Evolutionary conservation across 2,113 vertebrate species (phyloP).

Genomic region (Cinclus cinclus): DNA sequence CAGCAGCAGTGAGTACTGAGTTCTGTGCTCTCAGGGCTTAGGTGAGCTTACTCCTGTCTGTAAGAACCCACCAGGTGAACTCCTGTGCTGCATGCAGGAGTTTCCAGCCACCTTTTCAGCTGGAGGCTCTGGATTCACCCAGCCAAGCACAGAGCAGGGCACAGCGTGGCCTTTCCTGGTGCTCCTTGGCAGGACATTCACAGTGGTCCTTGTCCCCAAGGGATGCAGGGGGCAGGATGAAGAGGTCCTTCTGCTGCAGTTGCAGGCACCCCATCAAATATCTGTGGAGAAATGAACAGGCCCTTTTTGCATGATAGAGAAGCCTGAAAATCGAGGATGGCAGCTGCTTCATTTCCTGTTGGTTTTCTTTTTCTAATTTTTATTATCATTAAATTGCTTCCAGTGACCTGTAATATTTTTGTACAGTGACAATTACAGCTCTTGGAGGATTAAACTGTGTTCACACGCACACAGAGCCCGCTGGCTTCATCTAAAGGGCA

Average conservation of each 20-base stretch:
- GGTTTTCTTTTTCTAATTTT: conserved; percentile 54
- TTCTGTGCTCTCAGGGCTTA: background rate
- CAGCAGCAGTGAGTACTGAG: accelerated
- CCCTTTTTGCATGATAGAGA: conserved; percentile 64
- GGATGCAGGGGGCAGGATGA: background rate
- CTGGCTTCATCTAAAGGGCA: background rate
- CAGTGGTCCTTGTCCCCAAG: accelerated
- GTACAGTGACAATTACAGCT: conserved; percentile 66
- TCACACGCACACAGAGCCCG: background rate
- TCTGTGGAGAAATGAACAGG: conserved; percentile 22
- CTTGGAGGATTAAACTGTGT: conserved; percentile 26
- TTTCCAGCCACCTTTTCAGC: background rate
- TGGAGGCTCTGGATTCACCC: accelerated
- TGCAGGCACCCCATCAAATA: background rate
- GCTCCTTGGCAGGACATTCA: accelerated
- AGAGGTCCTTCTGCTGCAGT: background rate
- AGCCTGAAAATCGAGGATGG: conserved; percentile 61
- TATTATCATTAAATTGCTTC: conserved; percentile 77
- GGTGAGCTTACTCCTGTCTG: accelerated
- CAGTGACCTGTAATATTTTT: conserved; percentile 73
- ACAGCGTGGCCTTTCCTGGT: background rate
- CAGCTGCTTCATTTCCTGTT: conserved; percentile 65
- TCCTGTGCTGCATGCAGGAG: accelerated
- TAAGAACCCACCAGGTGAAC: background rate
- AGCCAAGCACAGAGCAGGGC: background rate